Percentiles rank a stretch among this genome's conserved stretches.
Evolutionary conservation across 2,797 vertebrate species (phyloP).

Genomic region (Coracias cyanogaster): DNA sequence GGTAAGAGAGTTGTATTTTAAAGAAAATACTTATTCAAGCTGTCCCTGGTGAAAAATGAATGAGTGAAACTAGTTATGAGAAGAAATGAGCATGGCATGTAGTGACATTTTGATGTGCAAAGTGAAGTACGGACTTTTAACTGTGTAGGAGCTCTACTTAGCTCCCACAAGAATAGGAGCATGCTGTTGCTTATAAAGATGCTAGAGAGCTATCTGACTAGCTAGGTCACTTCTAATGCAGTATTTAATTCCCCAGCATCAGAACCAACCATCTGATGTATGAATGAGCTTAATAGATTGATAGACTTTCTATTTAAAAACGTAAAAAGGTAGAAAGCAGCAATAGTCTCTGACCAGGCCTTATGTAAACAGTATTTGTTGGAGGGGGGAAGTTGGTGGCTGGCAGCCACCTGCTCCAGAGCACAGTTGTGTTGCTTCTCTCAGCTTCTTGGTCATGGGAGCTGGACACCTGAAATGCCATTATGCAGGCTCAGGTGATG

Average conservation of each 20-base stretch:
- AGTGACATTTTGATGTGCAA: neutral
- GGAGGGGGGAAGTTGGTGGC: neutral
- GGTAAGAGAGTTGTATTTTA: neutral
- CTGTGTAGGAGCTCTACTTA: neutral
- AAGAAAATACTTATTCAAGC: neutral
- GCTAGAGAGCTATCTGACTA: neutral
- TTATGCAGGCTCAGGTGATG: neutral
- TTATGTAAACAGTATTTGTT: neutral
- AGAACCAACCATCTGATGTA: neutral
- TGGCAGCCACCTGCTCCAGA: neutral
- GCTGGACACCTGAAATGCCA: neutral
- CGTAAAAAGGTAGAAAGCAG: neutral
- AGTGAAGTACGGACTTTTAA: neutral
- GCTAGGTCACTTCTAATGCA: neutral
- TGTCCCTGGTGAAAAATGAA: neutral
- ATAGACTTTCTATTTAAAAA: neutral
- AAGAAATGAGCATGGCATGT: neutral
- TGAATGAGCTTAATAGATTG: neutral
- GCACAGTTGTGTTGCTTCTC: neutral
- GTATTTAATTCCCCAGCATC: neutral
- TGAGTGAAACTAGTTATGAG: neutral
- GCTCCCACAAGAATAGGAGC: neutral
- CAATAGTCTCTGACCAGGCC: rapidly evolving
- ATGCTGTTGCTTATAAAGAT: neutral
- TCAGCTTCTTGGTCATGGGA: neutral